A percentile compares a stretch with the other conserved stretches of the same genome.
Evolutionary conservation across 1,140 invertebrate genomes (phyloP).

Genomic region (Diorhabda elongata): DNA sequence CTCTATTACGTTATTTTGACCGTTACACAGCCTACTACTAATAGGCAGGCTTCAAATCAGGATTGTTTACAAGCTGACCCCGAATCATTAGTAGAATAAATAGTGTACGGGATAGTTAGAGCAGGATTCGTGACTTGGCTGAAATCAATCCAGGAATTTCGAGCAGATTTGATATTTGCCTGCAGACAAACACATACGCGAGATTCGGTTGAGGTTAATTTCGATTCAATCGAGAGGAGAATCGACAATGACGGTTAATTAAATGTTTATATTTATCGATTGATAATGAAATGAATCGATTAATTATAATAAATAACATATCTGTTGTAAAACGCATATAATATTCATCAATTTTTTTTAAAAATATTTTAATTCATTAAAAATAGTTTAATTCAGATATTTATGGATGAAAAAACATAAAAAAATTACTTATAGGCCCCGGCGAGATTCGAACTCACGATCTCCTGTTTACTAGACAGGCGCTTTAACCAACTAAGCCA

Average conservation of each 20-base stretch:
- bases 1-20: neutral
- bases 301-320: too few species aligned
- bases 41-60: slow-evolving; percentile 10
- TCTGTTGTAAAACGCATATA: too few species aligned
- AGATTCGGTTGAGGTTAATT: neutral
- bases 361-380: too few species aligned
- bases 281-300: too few species aligned
- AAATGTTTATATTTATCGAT: too few species aligned
- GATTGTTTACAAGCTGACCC: slow-evolving; percentile 14
- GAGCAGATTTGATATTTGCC: slow-evolving; percentile 9
- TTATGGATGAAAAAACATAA: neutral
- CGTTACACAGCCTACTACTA: neutral
- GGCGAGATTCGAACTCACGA: slow-evolving; percentile 56
- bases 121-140: slow-evolving; percentile 17
- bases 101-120: slow-evolving; percentile 12
- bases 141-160: slow-evolving; percentile 7
- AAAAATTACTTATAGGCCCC: slow-evolving; percentile 45
- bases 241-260: neutral
- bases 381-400: too few species aligned
- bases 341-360: too few species aligned
- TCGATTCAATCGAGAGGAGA: neutral
- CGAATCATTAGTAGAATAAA: slow-evolving; percentile 21
- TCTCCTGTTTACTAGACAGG: slow-evolving; percentile 60
- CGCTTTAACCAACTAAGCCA: slow-evolving; percentile 59
- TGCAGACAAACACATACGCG: neutral